A percentile compares a stretch with the other conserved stretches of the same genome.
Conservation (phyloP, 2,113 vertebrate genomes). For the Himantopus leucocephalus region DNA sequence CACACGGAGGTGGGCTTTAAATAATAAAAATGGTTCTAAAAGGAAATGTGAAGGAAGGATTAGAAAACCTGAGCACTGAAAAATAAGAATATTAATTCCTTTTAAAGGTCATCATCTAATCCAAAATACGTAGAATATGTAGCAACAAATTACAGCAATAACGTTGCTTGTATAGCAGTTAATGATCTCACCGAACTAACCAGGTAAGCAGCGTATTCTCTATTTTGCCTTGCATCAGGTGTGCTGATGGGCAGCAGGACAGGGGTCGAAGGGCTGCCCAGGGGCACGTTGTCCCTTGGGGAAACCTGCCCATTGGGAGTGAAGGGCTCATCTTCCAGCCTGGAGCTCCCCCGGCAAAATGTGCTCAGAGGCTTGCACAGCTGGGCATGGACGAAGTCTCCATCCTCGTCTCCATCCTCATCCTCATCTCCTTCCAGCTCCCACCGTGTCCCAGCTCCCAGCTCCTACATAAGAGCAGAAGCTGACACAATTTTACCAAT, state of each 20-base stretch:
- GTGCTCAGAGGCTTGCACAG: too few species aligned
- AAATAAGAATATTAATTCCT: neutral
- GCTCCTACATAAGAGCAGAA: neutral
- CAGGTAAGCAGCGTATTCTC: rapidly evolving
- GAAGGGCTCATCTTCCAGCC: neutral
- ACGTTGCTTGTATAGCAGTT: neutral
- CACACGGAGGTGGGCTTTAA: neutral
- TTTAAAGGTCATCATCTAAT: neutral
- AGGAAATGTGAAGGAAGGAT: slow-evolving; percentile 1
- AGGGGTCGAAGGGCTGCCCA: neutral
- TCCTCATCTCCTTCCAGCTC: neutral
- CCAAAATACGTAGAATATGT: neutral
- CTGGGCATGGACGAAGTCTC: rapidly evolving
- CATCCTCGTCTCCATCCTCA: neutral
- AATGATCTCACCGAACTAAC: too few species aligned
- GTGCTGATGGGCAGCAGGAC: too few species aligned
- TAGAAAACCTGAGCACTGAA: neutral
- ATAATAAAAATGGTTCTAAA: slow-evolving; percentile 1
- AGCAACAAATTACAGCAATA: neutral
- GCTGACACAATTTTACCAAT: neutral
- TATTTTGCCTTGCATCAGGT: rapidly evolving
- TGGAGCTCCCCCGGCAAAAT: neutral
- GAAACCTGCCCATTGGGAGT: rapidly evolving
- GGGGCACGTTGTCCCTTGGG: neutral
- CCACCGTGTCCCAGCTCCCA: rapidly evolving